Evolutionary conservation across 2,113 vertebrate genomes (phyloP), one percentile per base, ranked within the genome.

Genomic region (Epinephelus moara): DNA sequence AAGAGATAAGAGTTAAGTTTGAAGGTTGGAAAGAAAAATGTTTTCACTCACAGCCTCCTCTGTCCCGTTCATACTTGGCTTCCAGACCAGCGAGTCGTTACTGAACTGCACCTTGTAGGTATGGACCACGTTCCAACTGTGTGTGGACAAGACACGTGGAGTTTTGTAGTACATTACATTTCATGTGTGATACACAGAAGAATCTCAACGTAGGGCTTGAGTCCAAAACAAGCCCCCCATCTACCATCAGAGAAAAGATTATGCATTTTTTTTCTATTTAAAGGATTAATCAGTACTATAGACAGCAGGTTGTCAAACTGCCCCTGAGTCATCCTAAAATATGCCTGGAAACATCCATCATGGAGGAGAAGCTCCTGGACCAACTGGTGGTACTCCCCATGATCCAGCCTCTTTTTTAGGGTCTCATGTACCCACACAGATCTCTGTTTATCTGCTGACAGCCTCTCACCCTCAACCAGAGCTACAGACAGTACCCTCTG

Each of bases 61-160:
- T 2, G 94, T 96, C 66, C 91, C 95, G 2, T 99, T 98, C 94
- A 82, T 94, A 64, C 95, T 92, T 0, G 94, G 92, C 49, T 89
- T 95, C 98, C 98, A 99, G 1, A 50, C 88, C 75, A 92, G 70
- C 0, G 96, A 94, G 92, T 98, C 97, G 0, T 98, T 98, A 89
- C 98, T 98, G 94, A 98, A 96, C 94, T 97, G 97, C 50, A 99
- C 95, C 86, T 97, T 97, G 92, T 96, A 98, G 60, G 95, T 95
- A 0, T 96, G 92, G 45, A 98, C 97, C 96, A 96, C 92, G 83
- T 98, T 93, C 59, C 96, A 97, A 50, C 97, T 97, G 82, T 40
- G 61, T 19, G 67, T 4, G 42, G 71, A 25, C 23, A 52, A 40
- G 25, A 88, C 66, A 75, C 21, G 23, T 23, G 9, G 2, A 47